A percentile compares a stretch with the other conserved stretches of the same genome.
phyloP scores from a whole-genome alignment of 2,888 invertebrate genomes.

The Pecten maximus region DNA sequence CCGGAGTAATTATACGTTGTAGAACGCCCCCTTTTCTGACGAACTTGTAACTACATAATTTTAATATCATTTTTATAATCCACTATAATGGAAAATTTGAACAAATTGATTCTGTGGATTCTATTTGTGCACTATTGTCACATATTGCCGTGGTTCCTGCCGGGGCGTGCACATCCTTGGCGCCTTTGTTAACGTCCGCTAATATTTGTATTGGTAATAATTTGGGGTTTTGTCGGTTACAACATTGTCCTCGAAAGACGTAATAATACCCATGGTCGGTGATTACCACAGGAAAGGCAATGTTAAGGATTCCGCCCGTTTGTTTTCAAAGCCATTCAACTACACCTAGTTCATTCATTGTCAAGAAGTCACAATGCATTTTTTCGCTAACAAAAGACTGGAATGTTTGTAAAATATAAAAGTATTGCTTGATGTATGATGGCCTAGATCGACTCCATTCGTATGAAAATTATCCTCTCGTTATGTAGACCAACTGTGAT shows the following conservation, averaged over 20 bases:
- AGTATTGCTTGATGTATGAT: not conserved
- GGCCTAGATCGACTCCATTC: not conserved
- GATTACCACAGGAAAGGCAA: not conserved
- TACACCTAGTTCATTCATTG: not conserved
- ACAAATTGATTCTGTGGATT: not conserved
- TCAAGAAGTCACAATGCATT: not conserved
- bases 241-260: not conserved
- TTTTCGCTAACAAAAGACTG: not conserved
- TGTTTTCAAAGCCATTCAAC: not conserved
- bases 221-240: constrained; percentile 1
- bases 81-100: not conserved
- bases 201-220: constrained; percentile 30
- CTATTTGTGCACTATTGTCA: not conserved
- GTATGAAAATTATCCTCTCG: not conserved
- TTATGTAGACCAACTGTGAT: not conserved
- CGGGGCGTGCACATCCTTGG: not conserved
- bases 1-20: not conserved
- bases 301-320: not conserved
- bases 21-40: not conserved
- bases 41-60: not conserved
- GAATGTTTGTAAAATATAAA: not conserved
- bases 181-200: not conserved
- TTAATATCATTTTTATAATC: not conserved
- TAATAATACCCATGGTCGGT: not conserved
- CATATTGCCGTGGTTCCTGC: not conserved